A percentile compares a stretch with the other conserved stretches of the same genome.
phyloP scores from a whole-genome alignment of 2,797 vertebrate species.

The Monodelphis domestica region DNA sequence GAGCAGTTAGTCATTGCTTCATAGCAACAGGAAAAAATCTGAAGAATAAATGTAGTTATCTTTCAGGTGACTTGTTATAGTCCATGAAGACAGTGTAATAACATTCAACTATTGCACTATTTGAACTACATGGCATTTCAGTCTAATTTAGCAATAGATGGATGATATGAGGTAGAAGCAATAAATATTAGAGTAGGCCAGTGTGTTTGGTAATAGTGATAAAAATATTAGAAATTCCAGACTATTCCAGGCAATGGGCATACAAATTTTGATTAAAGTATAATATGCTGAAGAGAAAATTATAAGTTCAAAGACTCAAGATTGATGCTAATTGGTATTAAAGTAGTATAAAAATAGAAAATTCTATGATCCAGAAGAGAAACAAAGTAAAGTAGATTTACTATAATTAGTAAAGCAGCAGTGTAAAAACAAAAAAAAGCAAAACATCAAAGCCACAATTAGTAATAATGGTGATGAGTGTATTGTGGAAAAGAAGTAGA shows the following conservation, averaged over 20 bases:
- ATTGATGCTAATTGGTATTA: background rate
- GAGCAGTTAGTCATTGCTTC: background rate
- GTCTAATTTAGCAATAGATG: background rate
- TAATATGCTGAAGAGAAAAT: constrained; percentile 28
- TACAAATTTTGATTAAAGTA: background rate
- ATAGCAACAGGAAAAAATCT: constrained; percentile 22
- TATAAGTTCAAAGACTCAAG: background rate
- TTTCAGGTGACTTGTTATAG: constrained; percentile 14
- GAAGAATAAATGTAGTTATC: background rate
- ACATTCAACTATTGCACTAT: background rate
- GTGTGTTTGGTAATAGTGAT: constrained; percentile 18
- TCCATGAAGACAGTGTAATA: background rate
- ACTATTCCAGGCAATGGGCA: background rate
- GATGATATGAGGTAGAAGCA: constrained; percentile 5
- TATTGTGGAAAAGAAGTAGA: background rate
- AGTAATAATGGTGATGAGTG: background rate
- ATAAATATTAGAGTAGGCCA: background rate
- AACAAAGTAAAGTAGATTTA: background rate
- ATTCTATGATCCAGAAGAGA: constrained; percentile 34
- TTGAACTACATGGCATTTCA: constrained; percentile 2
- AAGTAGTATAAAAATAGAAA: constrained; percentile 1
- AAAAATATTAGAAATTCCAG: background rate
- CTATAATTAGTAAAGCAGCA: background rate
- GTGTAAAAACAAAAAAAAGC: background rate
- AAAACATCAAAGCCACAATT: background rate